These are phyloP conservation scores for Octodonta nipae DNA, from an alignment of 2,888 invertebrate species.

Conservation along the genomic window DNA sequence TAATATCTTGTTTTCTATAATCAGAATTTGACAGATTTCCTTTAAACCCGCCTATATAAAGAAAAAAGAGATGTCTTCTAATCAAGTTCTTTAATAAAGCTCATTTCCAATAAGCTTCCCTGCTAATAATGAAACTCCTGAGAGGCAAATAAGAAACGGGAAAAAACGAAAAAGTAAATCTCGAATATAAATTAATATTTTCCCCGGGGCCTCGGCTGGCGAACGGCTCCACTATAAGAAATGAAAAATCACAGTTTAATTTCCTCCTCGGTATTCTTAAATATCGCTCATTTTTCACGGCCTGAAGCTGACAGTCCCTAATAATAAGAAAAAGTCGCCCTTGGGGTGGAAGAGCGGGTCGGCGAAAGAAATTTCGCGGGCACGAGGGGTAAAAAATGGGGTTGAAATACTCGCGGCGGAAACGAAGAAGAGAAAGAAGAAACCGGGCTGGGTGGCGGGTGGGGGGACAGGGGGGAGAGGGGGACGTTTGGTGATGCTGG, in stretches of 20 bases:
- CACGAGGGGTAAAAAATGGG: conserved; percentile 7
- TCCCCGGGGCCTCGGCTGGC: neutral
- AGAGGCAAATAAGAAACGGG: no score
- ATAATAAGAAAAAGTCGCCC: conserved; percentile 17
- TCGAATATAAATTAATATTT: conserved; percentile 13
- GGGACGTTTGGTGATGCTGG: neutral
- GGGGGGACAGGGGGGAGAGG: conserved; percentile 1
- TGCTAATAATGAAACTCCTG: no score
- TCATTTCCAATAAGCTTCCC: no score
- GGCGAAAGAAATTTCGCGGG: neutral
- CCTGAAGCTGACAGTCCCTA: conserved; percentile 27
- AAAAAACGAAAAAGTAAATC: conserved; percentile 10
- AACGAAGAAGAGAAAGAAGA: conserved; percentile 10
- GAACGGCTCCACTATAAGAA: conserved; percentile 5
- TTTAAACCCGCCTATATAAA: no score
- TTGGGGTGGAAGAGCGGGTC: conserved; percentile 7
- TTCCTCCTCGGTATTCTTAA: conserved; percentile 26
- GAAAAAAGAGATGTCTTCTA: no score
- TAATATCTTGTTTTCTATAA: no score
- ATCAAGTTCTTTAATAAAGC: no score
- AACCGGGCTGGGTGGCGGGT: conserved; percentile 11
- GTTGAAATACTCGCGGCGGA: neutral
- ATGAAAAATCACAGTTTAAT: conserved; percentile 27
- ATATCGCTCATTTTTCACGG: conserved; percentile 29
- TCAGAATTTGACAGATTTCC: no score